Percentiles rank a stretch among this genome's conserved stretches.
phyloP scores from a whole-genome alignment of 2,797 vertebrate genomes.

The Poecilia gillii region DNA sequence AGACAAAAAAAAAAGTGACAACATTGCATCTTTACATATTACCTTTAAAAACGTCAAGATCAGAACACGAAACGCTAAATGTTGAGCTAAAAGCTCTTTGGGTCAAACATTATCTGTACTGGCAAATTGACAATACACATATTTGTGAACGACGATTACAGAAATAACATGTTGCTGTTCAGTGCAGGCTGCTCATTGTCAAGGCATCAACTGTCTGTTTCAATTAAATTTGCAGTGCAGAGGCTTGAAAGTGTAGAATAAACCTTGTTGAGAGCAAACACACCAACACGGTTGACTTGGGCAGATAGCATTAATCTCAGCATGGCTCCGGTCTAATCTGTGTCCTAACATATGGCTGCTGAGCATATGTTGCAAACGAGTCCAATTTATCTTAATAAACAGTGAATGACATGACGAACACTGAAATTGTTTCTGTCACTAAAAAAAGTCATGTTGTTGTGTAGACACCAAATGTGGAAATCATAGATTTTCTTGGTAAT shows the following conservation, averaged over 20 bases:
- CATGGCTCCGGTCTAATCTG: slow-evolving; percentile 64
- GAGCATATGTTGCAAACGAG: slow-evolving; percentile 55
- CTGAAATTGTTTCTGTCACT: slow-evolving; percentile 40
- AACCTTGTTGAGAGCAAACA: slow-evolving; percentile 60
- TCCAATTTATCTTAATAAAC: slow-evolving; percentile 50
- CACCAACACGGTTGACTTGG: slow-evolving; percentile 61
- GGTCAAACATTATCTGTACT: not conserved
- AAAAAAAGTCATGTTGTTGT: slow-evolving; percentile 5
- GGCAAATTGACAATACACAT: not conserved
- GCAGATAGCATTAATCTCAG: slow-evolving; percentile 56
- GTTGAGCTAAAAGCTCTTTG: not conserved
- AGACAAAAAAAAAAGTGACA: too few species aligned
- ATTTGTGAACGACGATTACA: not conserved
- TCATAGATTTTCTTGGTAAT: not conserved
- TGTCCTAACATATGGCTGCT: slow-evolving; percentile 69
- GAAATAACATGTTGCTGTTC: not conserved
- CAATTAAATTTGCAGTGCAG: slow-evolving; percentile 43
- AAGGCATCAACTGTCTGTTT: slow-evolving; percentile 37
- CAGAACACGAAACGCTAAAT: not conserved
- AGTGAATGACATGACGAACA: slow-evolving; percentile 48
- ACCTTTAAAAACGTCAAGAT: not conserved
- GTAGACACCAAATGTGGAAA: not conserved
- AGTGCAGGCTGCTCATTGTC: not conserved
- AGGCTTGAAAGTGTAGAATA: slow-evolving; percentile 38
- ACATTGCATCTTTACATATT: not conserved